Evolutionary conservation across 2,888 invertebrate genomes (phyloP).

Genomic region (Morpho achilles): DNA sequence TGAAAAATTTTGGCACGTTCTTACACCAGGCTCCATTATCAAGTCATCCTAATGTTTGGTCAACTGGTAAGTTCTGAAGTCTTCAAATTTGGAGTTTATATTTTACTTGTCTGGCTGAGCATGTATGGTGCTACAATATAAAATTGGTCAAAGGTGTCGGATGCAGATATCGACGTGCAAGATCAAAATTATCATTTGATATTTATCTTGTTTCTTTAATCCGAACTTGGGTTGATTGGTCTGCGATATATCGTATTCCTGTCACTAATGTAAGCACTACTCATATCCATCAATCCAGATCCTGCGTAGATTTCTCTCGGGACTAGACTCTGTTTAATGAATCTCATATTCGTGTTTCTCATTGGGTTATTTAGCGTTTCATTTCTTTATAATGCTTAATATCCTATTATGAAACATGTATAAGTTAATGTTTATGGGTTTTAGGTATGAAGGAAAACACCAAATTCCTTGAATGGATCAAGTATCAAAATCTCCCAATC

Average conservation of each 20-base stretch:
- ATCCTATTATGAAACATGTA: too few relatives aligned
- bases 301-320: not conserved
- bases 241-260: constrained; percentile 21
- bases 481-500: too few relatives aligned
- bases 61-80: constrained; percentile 32
- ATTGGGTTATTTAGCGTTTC: too few relatives aligned
- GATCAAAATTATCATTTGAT: constrained; percentile 1
- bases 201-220: constrained; percentile 2
- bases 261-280: constrained; percentile 1
- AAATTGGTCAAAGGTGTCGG: constrained; percentile 9
- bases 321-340: too few relatives aligned
- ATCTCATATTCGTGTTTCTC: too few relatives aligned
- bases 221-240: constrained; percentile 18
- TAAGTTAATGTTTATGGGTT: too few relatives aligned
- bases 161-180: not conserved
- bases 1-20: not conserved
- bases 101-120: constrained; percentile 25
- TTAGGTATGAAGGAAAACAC: too few relatives aligned
- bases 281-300: not conserved
- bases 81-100: constrained; percentile 28
- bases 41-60: constrained; percentile 17
- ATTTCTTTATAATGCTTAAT: too few relatives aligned
- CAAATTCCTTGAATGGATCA: too few relatives aligned
- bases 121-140: constrained; percentile 29
- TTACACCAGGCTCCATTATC: constrained; percentile 13